A percentile compares a stretch with the other conserved stretches of the same genome.
Conservation (phyloP, 2,888 invertebrate genomes). For the Drosophila testacea region DNA sequence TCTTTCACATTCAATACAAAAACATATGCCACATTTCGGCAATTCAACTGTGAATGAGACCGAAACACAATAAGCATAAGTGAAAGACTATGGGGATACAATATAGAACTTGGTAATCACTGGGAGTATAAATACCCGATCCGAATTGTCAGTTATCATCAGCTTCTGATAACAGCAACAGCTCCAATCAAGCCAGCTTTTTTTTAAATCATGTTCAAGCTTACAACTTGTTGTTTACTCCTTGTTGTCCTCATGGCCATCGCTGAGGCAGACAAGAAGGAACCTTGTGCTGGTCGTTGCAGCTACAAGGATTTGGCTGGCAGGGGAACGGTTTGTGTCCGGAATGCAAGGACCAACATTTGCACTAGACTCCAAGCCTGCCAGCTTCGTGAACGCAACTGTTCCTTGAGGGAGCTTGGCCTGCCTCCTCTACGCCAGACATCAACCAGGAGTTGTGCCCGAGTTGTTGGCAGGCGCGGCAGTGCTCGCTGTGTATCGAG, state of each 20-base stretch:
- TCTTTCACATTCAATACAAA: neutral
- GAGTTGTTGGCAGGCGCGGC: slow-evolving; percentile 12
- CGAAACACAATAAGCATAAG: slow-evolving; percentile 1
- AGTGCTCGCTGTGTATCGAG: slow-evolving; percentile 35
- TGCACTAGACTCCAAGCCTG: slow-evolving; percentile 67
- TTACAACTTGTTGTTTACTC: slow-evolving; percentile 41
- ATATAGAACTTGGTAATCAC: neutral
- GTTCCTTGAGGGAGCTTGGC: slow-evolving; percentile 38
- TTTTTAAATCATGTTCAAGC: slow-evolving; percentile 44
- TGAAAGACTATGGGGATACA: neutral
- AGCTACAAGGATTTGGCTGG: slow-evolving; percentile 35
- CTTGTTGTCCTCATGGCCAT: slow-evolving; percentile 41
- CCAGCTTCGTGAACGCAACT: slow-evolving; percentile 68
- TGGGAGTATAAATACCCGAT: slow-evolving; percentile 36
- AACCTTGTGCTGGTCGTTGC: slow-evolving; percentile 51
- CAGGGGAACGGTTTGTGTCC: slow-evolving; percentile 48
- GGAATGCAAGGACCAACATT: slow-evolving; percentile 40
- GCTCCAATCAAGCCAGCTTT: slow-evolving; percentile 7
- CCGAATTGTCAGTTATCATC: slow-evolving; percentile 28
- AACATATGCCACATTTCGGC: slow-evolving; percentile 12
- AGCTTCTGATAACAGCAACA: slow-evolving; percentile 34
- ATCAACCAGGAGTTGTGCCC: slow-evolving; percentile 33
- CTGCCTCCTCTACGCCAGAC: slow-evolving; percentile 15
- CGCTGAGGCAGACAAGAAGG: slow-evolving; percentile 25
- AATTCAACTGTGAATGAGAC: neutral